Evolutionary conservation across 2,888 invertebrate species (phyloP).

Genomic region (Habrosyne pyritoides): DNA sequence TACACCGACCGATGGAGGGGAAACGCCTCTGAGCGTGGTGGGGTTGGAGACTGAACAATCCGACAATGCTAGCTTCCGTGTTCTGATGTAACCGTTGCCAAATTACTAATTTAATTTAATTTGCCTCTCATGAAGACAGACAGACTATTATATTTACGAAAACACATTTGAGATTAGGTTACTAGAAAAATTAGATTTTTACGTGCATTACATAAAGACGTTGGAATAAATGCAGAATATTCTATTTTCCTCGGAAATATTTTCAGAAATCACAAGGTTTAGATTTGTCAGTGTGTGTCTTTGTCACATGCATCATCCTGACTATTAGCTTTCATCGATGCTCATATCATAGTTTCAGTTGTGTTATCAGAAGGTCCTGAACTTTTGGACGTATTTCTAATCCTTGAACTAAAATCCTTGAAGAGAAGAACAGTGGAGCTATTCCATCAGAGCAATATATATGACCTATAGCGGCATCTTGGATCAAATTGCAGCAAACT

Average conservation of each 20-base stretch:
- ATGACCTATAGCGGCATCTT: too few relatives aligned
- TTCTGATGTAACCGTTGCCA: slow-evolving; percentile 47
- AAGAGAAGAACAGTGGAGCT: too few relatives aligned
- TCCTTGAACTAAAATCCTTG: too few relatives aligned
- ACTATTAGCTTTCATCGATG: too few relatives aligned
- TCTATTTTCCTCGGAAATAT: not conserved
- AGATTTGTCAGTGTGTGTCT: too few relatives aligned
- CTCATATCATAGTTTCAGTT: too few relatives aligned
- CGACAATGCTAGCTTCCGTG: slow-evolving; percentile 57
- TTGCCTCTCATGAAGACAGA: not conserved
- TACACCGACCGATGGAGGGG: slow-evolving; percentile 27
- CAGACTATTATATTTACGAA: not conserved
- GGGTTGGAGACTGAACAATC: slow-evolving; percentile 29
- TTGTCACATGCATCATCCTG: too few relatives aligned
- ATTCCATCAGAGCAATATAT: too few relatives aligned
- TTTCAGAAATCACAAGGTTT: too few relatives aligned
- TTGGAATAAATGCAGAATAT: not conserved
- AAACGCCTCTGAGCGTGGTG: slow-evolving; percentile 16
- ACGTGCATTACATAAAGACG: not conserved
- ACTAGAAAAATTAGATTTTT: not conserved
- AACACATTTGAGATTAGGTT: not conserved
- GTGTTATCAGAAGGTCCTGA: too few relatives aligned
- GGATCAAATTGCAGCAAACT: too few relatives aligned
- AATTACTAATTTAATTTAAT: slow-evolving; percentile 21
- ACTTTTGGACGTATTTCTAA: too few relatives aligned